Evolutionary conservation across 2,113 vertebrate species (phyloP), one percentile per base, ranked within the genome.

Genomic region (Copsychus sechellarum): DNA sequence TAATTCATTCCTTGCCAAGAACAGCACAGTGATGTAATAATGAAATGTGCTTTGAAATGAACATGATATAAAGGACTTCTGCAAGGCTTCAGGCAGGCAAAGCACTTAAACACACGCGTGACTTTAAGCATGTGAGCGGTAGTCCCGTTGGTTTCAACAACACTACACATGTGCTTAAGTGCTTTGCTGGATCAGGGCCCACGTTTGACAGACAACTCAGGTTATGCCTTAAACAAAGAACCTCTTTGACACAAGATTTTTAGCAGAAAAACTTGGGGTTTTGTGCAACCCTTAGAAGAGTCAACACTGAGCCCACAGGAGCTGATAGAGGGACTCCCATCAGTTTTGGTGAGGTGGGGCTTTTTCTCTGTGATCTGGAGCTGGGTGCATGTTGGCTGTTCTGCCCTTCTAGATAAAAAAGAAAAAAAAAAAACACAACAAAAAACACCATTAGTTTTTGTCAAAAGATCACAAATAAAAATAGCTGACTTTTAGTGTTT

Each of bases 41-140:
- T 0, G 33, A 96, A 95, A 96, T 76, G 92, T 78, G 57, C 95
- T 96, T 97, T 96, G 96, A 96, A 96, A 96, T 96, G 90, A 84
- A 96, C 88, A 69, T 95, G 93, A 95, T 95, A 96, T 89, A 97
- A 95, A 93, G 95, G 95, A 95, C 93, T 95, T 96, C 94, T 96
- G 94, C 93, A 92, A 95, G 96, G 79, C 76, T 93, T 96, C 93
- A 95, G 95, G 85, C 70, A 28, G 86, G 93, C 94, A 95, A 86
- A 96, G 90, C 95, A 96, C 96, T 97, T 96, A 96, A 79, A 95
- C 90, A 93, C 94, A 93, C 81, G 72, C 92, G 29, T 96, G 93
- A 96, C 88, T 96, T 86, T 67, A 45, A 90, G 88, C 94, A 71
- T 93, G 90, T n/a, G 72, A 96, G 90, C 45, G 0, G 90, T 88